A percentile compares a stretch with the other conserved stretches of the same genome.
These are phyloP conservation scores for Hirundo rustica DNA, from an alignment of 2,797 vertebrate species.

Conservation along the genomic window DNA sequence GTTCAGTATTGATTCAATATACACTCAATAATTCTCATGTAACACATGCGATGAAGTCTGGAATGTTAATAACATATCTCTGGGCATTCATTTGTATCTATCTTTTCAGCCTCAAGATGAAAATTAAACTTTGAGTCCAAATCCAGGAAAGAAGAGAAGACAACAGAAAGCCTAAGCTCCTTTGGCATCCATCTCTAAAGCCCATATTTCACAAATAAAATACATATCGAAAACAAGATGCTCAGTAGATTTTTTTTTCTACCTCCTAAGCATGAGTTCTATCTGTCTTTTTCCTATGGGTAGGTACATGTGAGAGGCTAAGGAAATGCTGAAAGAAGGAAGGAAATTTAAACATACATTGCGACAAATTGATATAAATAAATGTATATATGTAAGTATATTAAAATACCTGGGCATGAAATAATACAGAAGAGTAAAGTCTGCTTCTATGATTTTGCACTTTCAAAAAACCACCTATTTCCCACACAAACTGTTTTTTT, in stretches of 20 bases:
- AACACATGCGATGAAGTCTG: not conserved
- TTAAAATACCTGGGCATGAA: not conserved
- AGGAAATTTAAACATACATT: not conserved
- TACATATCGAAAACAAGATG: not conserved
- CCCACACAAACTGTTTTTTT: not conserved
- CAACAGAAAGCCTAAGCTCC: not conserved
- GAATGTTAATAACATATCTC: not conserved
- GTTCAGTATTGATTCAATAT: not conserved
- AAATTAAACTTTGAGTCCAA: not conserved
- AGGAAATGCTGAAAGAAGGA: not conserved
- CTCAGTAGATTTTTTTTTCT: not conserved
- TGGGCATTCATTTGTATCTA: not conserved
- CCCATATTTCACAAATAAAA: not conserved
- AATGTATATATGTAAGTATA: not conserved
- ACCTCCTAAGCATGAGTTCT: not conserved
- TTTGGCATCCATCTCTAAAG: not conserved
- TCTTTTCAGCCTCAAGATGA: not conserved
- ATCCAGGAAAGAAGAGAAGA: not conserved
- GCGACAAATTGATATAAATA: not conserved
- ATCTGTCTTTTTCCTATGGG: not conserved
- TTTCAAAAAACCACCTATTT: not conserved
- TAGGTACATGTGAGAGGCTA: not conserved
- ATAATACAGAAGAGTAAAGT: not conserved
- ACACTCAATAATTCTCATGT: not conserved
- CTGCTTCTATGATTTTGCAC: not conserved